phyloP scores from a whole-genome alignment of 1,140 invertebrate genomes.

The Aplysia californica region DNA sequence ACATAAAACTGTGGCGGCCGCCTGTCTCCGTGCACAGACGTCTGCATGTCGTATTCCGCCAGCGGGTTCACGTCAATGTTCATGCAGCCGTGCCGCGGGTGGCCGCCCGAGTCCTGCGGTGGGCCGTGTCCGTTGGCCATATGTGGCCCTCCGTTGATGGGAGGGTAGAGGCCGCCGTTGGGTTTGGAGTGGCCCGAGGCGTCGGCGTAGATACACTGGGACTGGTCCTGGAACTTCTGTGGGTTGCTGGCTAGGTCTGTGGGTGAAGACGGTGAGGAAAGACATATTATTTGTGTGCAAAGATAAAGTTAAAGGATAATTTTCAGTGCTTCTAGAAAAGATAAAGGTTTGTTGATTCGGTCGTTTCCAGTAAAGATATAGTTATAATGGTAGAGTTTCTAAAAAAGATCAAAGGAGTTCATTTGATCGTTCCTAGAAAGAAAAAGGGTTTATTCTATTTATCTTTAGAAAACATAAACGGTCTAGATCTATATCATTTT shows the following conservation, averaged over 20 bases:
- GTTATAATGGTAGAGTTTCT: too few species aligned
- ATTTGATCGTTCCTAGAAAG: too few species aligned
- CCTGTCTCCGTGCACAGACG: conserved; percentile 11
- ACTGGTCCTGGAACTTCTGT: conserved; percentile 59
- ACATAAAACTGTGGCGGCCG: too few species aligned
- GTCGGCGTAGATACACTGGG: conserved; percentile 58
- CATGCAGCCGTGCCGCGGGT: conserved; percentile 43
- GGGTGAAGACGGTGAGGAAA: not conserved
- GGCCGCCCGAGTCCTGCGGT: not conserved
- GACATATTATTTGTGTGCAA: too few species aligned
- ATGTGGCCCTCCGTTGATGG: conserved; percentile 39
- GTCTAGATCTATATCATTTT: too few species aligned
- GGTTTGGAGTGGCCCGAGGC: conserved; percentile 34
- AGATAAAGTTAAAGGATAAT: too few species aligned
- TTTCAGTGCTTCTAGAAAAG: too few species aligned
- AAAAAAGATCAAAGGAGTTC: too few species aligned
- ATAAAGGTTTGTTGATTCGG: too few species aligned
- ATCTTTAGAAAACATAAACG: too few species aligned
- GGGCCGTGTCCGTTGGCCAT: conserved; percentile 47
- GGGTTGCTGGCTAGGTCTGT: not conserved
- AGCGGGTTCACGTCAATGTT: conserved; percentile 62
- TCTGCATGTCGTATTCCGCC: conserved; percentile 40
- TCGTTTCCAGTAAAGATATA: too few species aligned
- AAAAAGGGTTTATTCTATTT: too few species aligned
- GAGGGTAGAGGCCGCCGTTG: conserved; percentile 42